phyloP scores from a whole-genome alignment of 2,113 vertebrate species.

The Aphyosemion australe region DNA sequence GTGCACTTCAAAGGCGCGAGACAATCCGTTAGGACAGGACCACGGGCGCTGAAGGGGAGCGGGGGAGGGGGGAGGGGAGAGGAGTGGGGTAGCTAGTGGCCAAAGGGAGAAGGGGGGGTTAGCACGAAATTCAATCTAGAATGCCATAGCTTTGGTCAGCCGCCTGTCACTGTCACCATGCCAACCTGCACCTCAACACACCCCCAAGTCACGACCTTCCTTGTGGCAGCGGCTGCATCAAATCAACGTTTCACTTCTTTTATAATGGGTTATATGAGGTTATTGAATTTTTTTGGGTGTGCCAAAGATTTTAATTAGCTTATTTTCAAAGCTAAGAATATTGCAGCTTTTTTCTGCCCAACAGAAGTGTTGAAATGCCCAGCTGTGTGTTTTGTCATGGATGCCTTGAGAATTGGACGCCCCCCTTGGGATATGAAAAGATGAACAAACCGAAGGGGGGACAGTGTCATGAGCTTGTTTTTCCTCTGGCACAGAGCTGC shows the following conservation, averaged over 20 bases:
- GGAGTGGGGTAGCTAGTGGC: constrained; percentile 55
- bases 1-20: constrained; percentile 78
- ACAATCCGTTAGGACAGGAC: constrained; percentile 83
- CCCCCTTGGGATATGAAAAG: constrained; percentile 42
- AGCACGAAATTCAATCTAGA: constrained; percentile 79
- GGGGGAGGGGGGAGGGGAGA: constrained; percentile 41
- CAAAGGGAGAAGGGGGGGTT: constrained; percentile 43
- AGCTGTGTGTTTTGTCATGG: constrained; percentile 56
- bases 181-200: constrained; percentile 67
- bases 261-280: constrained; percentile 45
- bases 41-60: constrained; percentile 62
- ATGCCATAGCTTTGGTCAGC: constrained; percentile 79
- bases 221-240: constrained; percentile 45
- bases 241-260: constrained; percentile 21
- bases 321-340: constrained; percentile 37
- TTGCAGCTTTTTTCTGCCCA: not conserved
- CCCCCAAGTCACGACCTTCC: constrained; percentile 73
- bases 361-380: constrained; percentile 38
- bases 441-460: constrained; percentile 37
- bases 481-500: constrained; percentile 33
- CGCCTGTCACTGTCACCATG: constrained; percentile 79
- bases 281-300: constrained; percentile 47
- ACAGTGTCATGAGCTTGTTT: constrained; percentile 53
- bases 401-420: constrained; percentile 55
- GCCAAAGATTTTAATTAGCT: constrained; percentile 62